Conservation (phyloP, 2,888 invertebrate species). For the Ornithoptera alexandrae region DNA sequence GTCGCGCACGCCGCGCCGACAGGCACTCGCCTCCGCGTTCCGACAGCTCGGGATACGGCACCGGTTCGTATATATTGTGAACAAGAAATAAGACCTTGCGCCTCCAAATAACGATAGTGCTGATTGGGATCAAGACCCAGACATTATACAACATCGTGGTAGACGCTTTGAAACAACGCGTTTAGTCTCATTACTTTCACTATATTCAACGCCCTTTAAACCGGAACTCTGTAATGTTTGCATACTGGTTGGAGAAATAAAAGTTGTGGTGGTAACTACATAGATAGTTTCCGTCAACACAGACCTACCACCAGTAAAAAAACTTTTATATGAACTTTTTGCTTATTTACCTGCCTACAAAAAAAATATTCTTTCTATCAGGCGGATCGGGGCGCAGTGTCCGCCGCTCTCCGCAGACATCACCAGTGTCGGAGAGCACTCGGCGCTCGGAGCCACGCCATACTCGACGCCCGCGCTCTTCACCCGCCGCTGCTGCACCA, state of each 20-base stretch:
- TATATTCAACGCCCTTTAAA: no score
- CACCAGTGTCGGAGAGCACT: conserved; percentile 44
- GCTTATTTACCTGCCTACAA: not conserved
- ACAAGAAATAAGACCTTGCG: no score
- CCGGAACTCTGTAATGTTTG: no score
- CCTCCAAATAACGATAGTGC: no score
- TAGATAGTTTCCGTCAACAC: no score
- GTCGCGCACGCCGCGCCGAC: conserved; percentile 83
- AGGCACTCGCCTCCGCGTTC: conserved; percentile 89
- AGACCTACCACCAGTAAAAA: no score
- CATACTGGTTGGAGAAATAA: no score
- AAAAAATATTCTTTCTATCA: conserved; percentile 26
- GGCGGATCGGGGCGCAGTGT: conserved; percentile 75
- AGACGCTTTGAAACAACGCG: no score
- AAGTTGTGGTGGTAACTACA: no score
- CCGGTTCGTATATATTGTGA: conserved; percentile 72
- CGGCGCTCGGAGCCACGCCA: conserved; percentile 56
- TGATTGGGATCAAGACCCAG: no score
- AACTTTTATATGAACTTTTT: conserved; percentile 2
- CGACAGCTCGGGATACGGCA: conserved; percentile 91
- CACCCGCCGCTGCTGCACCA: conserved; percentile 49
- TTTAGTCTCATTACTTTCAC: no score
- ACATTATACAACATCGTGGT: no score
- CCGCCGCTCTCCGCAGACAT: conserved; percentile 54
- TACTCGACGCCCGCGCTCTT: conserved; percentile 51